Percentiles rank a stretch among this genome's conserved stretches.
Evolutionary conservation across 2,113 vertebrate genomes (phyloP).

Genomic region (Notarius quadriscutis): DNA sequence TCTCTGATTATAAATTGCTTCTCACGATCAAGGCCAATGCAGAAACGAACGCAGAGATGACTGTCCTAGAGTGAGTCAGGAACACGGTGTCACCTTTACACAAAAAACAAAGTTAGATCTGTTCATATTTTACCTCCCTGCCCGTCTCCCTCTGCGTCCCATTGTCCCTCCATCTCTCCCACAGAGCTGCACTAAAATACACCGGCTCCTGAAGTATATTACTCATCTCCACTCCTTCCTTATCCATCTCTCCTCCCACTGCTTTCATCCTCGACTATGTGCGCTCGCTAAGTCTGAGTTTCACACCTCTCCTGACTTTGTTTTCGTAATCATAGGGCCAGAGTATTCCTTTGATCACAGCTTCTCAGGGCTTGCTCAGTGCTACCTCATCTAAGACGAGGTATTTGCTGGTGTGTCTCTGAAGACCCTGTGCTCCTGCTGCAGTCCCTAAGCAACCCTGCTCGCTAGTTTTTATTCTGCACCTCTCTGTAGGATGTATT

Average conservation of each 20-base stretch:
- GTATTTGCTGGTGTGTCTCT: slow-evolving; percentile 40
- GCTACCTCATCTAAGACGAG: slow-evolving; percentile 23
- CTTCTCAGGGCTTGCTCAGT: slow-evolving; percentile 24
- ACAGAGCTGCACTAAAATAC: neutral
- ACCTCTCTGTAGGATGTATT: slow-evolving; percentile 25
- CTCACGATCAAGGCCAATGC: neutral
- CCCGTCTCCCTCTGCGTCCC: neutral
- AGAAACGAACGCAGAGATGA: neutral
- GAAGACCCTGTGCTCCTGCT: neutral
- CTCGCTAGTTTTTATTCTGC: slow-evolving; percentile 12
- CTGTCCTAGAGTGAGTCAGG: neutral
- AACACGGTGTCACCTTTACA: slow-evolving; percentile 31
- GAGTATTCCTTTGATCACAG: slow-evolving; percentile 48
- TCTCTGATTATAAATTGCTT: neutral
- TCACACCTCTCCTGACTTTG: slow-evolving; percentile 32
- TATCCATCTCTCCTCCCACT: slow-evolving; percentile 23
- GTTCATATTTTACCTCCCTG: slow-evolving; percentile 16
- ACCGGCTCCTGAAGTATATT: slow-evolving; percentile 33
- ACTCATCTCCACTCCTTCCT: slow-evolving; percentile 22
- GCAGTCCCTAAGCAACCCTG: neutral
- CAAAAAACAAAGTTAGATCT: neutral
- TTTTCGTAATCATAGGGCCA: slow-evolving; percentile 38
- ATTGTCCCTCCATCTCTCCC: slow-evolving; percentile 1
- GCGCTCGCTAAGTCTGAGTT: slow-evolving; percentile 3
- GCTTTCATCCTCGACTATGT: slow-evolving; percentile 37